phyloP scores from a whole-genome alignment of 1,140 invertebrate genomes.

The Melipona quadrifasciata region DNA sequence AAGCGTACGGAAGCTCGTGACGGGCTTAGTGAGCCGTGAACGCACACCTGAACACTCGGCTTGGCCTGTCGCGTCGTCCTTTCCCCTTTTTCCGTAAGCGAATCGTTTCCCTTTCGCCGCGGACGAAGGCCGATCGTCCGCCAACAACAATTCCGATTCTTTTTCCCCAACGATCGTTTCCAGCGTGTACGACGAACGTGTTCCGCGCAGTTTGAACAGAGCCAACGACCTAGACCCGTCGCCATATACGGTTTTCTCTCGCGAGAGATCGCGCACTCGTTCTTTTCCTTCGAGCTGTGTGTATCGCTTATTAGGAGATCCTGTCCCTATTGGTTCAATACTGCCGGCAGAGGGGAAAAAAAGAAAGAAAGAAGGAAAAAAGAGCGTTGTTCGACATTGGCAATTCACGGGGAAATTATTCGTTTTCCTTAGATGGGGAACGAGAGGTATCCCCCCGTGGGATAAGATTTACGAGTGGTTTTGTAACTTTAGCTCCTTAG shows the following conservation, averaged over 20 bases:
- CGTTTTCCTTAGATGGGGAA: neutral
- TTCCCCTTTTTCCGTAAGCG: neutral
- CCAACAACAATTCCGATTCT: constrained; percentile 6
- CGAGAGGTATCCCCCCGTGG: too few relatives aligned
- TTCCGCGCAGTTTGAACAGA: constrained; percentile 12
- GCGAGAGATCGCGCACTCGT: neutral
- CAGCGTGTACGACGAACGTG: neutral
- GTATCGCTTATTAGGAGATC: constrained; percentile 25
- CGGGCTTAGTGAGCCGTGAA: too few relatives aligned
- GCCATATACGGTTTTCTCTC: constrained; percentile 19
- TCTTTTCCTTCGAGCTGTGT: constrained; percentile 1
- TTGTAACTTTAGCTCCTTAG: neutral
- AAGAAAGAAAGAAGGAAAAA: too few relatives aligned
- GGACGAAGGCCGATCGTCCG: constrained; percentile 15
- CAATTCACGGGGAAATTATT: neutral
- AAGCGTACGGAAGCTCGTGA: neutral
- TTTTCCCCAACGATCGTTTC: neutral
- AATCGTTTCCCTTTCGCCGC: constrained; percentile 21
- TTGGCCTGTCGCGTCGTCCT: neutral
- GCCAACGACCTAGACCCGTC: constrained; percentile 15
- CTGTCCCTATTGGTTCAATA: neutral
- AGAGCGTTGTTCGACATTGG: neutral
- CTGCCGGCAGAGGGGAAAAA: neutral
- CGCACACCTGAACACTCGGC: neutral
- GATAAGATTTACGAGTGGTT: neutral